These are phyloP conservation scores for Musca vetustissima DNA, from an alignment of 1,140 invertebrate species.

Conservation along the genomic window DNA sequence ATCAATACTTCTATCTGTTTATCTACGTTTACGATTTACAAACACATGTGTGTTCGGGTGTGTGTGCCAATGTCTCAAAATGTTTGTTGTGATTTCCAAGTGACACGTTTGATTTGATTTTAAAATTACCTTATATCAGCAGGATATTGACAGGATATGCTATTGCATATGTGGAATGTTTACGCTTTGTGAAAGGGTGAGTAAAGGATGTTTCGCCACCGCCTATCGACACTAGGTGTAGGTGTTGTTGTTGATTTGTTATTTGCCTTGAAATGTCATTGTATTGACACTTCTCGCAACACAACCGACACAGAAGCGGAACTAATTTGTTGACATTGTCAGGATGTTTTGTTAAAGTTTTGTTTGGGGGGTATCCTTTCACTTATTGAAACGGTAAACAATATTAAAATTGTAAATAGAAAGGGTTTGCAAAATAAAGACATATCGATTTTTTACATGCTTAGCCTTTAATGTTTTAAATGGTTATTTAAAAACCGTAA, in stretches of 20 bases:
- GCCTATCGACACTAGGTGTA: not conserved
- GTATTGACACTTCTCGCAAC: slow-evolving; percentile 7
- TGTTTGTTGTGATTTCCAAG: slow-evolving; percentile 6
- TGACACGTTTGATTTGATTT: slow-evolving; percentile 27
- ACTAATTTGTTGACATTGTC: slow-evolving; percentile 19
- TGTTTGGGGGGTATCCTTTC: not conserved
- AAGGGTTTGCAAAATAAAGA: not conserved
- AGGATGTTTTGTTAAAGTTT: not conserved
- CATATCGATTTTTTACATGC: too few species aligned
- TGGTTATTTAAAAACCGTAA: too few species aligned
- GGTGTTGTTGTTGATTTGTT: slow-evolving; percentile 11
- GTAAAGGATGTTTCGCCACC: not conserved
- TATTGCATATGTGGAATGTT: not conserved
- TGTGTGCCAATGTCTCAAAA: too few species aligned
- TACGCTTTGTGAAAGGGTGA: too few species aligned
- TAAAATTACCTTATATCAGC: slow-evolving; percentile 25
- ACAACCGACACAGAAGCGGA: not conserved
- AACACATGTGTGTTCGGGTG: too few species aligned
- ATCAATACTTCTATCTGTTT: too few species aligned
- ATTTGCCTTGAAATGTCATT: not conserved
- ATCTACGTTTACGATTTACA: too few species aligned
- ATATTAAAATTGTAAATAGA: not conserved
- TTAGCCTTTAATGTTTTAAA: too few species aligned
- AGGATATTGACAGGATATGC: slow-evolving; percentile 4
- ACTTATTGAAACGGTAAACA: not conserved